Evolutionary conservation across 2,113 vertebrate species (phyloP), one percentile per base, ranked within the genome.

Genomic region (Carassius carassius): DNA sequence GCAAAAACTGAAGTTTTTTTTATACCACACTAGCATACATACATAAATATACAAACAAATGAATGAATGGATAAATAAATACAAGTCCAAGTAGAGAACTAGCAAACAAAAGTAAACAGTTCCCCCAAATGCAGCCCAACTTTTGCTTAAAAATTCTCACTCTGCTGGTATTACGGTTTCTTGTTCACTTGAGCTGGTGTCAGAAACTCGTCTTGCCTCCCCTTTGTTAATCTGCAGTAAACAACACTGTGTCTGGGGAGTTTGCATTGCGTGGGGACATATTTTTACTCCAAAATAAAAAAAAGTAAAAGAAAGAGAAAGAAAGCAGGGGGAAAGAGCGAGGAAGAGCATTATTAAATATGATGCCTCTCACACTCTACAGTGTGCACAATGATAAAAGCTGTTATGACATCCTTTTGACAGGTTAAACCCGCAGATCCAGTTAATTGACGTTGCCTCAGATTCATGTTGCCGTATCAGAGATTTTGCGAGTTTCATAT

Each of bases 181-280:
- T 91, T 90, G 82, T 92, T 93, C 92, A 87, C 90, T 86, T 92
- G 91, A 93, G 90, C 92, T 90, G 81, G 87, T 93, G 92, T 94
- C 94, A 94, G 89, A 93, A 87, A 91, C 91, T 92, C 89, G 90
- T 92, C 91, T 93, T 93, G 80, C 78, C 88, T 92, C 92, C 89
- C 91, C 93, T 95, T 94, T 94, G 93, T 95, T 94, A 94, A 95
- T 93, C 91, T 91, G 90, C 92, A 93, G 93, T 95, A 95, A 94
- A 94, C 94, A 95, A 94, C 93, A 93, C 84, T 75, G 87, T 93
- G 92, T 94, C 94, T 93, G 90, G 93, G 93, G 93, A 94, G 87
- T 91, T 83, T 84, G 90, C 88, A 80, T 92, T 92, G 91, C 83
- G 82, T 76, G 86, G 90, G 88, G 91, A 94, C 91, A 90, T 94